Conservation (phyloP, 2,888 invertebrate genomes). For the Tenthredo amoena region DNA sequence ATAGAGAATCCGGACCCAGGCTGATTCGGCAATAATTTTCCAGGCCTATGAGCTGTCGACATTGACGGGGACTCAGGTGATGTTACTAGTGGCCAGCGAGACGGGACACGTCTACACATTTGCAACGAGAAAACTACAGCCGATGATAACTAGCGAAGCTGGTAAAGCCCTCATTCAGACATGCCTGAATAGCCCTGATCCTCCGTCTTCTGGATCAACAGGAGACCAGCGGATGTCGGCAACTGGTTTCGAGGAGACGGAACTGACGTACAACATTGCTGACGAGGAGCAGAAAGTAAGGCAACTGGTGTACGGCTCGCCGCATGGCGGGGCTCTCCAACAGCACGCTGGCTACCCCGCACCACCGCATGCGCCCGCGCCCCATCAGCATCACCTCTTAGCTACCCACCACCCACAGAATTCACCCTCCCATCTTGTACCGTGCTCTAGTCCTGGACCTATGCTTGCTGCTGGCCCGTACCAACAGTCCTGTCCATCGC, state of each 20-base stretch:
- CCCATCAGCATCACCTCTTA: constrained; percentile 82
- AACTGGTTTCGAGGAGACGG: constrained; percentile 99
- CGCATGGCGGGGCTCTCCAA: constrained; percentile 84
- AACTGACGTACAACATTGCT: constrained; percentile 97
- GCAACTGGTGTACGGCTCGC: constrained; percentile 92
- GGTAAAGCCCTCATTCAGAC: constrained; percentile 99
- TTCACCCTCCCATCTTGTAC: constrained; percentile 80
- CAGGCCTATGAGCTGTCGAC: constrained; percentile 99
- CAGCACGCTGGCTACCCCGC: constrained; percentile 76
- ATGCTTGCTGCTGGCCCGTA: constrained; percentile 82
- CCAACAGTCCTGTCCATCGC: constrained; percentile 86
- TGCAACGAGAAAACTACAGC: constrained; percentile 98
- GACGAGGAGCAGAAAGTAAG: constrained; percentile 98
- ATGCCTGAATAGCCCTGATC: constrained; percentile 98
- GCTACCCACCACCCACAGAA: constrained; percentile 83
- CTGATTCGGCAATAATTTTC: constrained; percentile 68
- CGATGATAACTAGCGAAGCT: constrained; percentile 99
- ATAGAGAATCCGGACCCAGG: background rate
- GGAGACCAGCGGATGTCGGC: constrained; percentile 98
- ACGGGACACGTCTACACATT: constrained; percentile 99
- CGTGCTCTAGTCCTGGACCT: constrained; percentile 85
- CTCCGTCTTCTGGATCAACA: constrained; percentile 83
- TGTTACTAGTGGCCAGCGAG: constrained; percentile 99
- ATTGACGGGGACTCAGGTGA: constrained; percentile 99
- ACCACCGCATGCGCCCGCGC: constrained; percentile 81